These are phyloP conservation scores for Malurus elegans DNA, from an alignment of 2,113 vertebrate species.

Conservation along the genomic window DNA sequence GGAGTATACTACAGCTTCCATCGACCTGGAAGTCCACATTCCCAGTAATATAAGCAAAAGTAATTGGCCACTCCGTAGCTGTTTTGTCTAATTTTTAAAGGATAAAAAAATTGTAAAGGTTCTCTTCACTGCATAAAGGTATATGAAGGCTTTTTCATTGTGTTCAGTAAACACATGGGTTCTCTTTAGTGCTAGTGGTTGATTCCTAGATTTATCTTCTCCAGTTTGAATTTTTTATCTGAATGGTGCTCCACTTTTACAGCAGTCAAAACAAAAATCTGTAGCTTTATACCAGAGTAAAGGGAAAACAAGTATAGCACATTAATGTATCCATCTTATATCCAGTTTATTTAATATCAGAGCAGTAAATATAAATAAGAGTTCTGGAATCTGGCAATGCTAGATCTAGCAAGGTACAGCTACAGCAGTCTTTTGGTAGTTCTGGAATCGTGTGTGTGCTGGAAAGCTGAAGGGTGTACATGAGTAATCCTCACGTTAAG, in stretches of 20 bases:
- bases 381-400: background rate
- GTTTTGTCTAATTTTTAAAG: background rate
- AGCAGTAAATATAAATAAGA: background rate
- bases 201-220: background rate
- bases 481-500: background rate
- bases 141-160: background rate
- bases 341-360: conserved; percentile 32
- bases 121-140: background rate
- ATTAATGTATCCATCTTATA: background rate
- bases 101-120: background rate
- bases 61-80: background rate
- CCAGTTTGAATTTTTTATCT: background rate
- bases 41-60: background rate
- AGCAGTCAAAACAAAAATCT: background rate
- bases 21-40: background rate
- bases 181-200: background rate
- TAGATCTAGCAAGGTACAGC: background rate
- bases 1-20: background rate
- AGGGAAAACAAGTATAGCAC: background rate
- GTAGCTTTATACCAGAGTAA: background rate
- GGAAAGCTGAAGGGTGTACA: background rate
- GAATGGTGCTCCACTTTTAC: background rate
- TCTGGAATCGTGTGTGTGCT: background rate
- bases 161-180: background rate
- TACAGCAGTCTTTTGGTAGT: background rate